Conservation (phyloP, 2,113 vertebrate genomes). For the Mobula hypostoma region DNA sequence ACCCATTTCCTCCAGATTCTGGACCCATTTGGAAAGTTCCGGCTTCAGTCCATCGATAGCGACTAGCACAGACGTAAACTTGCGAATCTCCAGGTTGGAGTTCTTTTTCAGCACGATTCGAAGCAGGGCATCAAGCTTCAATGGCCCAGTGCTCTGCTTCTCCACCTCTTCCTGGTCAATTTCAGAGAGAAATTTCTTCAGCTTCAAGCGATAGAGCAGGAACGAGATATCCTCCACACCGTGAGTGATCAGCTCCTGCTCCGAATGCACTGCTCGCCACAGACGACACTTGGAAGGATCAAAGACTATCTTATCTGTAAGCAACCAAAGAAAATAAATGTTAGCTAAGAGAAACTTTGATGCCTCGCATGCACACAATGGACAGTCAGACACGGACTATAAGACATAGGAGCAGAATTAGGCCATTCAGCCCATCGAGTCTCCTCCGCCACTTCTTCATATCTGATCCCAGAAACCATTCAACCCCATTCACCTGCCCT, state of each 20-base stretch:
- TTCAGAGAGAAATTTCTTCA: neutral
- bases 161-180: slow-evolving; percentile 28
- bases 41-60: slow-evolving; percentile 19
- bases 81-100: slow-evolving; percentile 28
- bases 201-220: slow-evolving; percentile 6
- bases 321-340: neutral
- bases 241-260: slow-evolving; percentile 25
- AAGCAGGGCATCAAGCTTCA: neutral
- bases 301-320: slow-evolving; percentile 32
- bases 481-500: too few species aligned
- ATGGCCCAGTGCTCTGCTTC: neutral
- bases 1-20: slow-evolving; percentile 28
- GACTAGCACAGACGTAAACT: slow-evolving; percentile 9
- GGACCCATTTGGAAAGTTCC: slow-evolving; percentile 13
- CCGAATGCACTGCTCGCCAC: neutral
- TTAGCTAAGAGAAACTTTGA: neutral
- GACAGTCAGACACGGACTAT: too few species aligned
- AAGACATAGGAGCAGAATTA: too few species aligned
- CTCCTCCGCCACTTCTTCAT: too few species aligned
- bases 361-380: neutral
- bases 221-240: slow-evolving; percentile 26
- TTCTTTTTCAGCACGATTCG: neutral
- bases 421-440: too few species aligned
- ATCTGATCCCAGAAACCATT: too few species aligned
- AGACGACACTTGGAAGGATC: slow-evolving; percentile 26